These are phyloP conservation scores for Phyllopteryx taeniolatus DNA, from an alignment of 2,113 vertebrate species.

Conservation along the genomic window DNA sequence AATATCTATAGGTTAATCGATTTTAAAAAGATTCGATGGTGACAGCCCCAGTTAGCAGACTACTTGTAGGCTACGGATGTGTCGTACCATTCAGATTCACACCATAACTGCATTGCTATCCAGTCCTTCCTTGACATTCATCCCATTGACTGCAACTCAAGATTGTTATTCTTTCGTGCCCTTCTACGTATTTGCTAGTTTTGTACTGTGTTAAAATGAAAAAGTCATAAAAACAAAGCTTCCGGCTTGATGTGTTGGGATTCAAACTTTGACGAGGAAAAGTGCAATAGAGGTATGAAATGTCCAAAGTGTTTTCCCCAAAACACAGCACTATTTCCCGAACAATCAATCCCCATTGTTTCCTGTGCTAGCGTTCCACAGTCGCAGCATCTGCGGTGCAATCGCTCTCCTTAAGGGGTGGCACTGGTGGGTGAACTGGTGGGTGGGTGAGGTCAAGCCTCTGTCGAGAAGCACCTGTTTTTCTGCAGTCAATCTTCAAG, in stretches of 20 bases:
- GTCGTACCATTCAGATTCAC: too few relatives aligned
- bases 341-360: conserved; percentile 52
- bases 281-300: background rate
- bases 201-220: background rate
- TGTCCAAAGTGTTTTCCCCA: background rate
- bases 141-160: too few relatives aligned
- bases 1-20: too few relatives aligned
- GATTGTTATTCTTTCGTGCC: too few relatives aligned
- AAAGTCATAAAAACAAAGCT: background rate
- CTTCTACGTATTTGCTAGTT: background rate
- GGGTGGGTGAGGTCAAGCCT: conserved; percentile 18
- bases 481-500: background rate
- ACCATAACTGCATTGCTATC: too few relatives aligned
- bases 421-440: background rate
- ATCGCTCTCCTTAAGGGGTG: conserved; percentile 21
- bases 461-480: background rate
- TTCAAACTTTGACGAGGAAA: background rate
- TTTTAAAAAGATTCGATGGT: too few relatives aligned
- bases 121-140: too few relatives aligned
- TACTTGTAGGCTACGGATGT: too few relatives aligned
- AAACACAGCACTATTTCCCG: conserved; percentile 28
- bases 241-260: background rate
- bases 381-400: conserved; percentile 39
- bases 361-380: conserved; percentile 29
- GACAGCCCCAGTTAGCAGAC: too few relatives aligned